Conservation (phyloP, 1,140 invertebrate genomes). For the Physella acuta region DNA sequence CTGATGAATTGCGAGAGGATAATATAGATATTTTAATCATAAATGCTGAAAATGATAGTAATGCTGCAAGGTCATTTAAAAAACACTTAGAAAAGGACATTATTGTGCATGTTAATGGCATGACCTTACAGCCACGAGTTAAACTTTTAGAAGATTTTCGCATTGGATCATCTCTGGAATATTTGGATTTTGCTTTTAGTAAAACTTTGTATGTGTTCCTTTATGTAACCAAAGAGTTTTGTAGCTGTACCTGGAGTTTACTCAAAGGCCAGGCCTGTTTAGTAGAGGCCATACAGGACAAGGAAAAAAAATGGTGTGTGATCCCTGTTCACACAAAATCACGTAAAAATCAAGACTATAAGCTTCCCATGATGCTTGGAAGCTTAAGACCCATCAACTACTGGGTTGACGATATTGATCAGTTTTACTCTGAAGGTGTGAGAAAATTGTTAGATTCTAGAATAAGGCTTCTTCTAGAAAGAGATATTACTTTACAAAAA, state of each 20-base stretch:
- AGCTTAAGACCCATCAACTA: slow-evolving; percentile 21
- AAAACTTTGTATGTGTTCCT: slow-evolving; percentile 25
- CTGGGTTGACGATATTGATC: slow-evolving; percentile 6
- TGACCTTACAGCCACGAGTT: background rate
- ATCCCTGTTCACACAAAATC: slow-evolving; percentile 13
- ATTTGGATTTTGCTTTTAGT: slow-evolving; percentile 21
- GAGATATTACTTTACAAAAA: background rate
- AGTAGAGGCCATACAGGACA: slow-evolving; percentile 3
- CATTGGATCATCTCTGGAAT: background rate
- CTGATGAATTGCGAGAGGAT: slow-evolving; percentile 3
- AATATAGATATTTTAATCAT: slow-evolving; percentile 16
- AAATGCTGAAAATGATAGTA: slow-evolving; percentile 7
- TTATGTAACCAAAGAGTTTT: slow-evolving; percentile 16
- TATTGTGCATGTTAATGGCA: background rate
- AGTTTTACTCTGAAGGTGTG: slow-evolving; percentile 17
- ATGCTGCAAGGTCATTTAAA: background rate
- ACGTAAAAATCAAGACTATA: slow-evolving; percentile 1
- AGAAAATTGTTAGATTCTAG: slow-evolving; percentile 11
- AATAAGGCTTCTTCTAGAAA: background rate
- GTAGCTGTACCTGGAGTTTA: background rate
- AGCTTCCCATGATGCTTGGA: slow-evolving; percentile 15
- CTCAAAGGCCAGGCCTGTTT: slow-evolving; percentile 10
- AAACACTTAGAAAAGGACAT: slow-evolving; percentile 15
- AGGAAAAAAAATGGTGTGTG: slow-evolving; percentile 13
- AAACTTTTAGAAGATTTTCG: slow-evolving; percentile 12